phyloP scores from a whole-genome alignment of 1,140 invertebrate species.

The Pygmarrhopalites habei region DNA sequence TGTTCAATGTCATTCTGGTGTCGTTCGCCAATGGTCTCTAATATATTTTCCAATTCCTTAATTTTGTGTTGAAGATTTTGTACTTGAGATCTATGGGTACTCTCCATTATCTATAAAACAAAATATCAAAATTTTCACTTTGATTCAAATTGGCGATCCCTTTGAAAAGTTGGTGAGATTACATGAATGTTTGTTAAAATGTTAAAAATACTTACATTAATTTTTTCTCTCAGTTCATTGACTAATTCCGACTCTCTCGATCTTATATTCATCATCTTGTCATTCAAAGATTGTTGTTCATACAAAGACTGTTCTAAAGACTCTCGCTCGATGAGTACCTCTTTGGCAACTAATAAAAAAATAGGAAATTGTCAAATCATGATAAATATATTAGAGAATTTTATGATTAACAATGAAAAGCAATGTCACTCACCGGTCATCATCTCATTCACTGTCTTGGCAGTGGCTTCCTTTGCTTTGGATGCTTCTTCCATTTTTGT shows the following conservation, averaged over 20 bases:
- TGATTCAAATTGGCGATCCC: conserved; percentile 6
- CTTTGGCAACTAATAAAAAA: conserved; percentile 50
- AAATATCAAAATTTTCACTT: neutral
- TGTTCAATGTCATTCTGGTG: conserved; percentile 48
- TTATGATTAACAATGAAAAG: no score
- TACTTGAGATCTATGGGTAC: conserved; percentile 25
- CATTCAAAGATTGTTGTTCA: conserved; percentile 25
- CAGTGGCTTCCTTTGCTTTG: conserved; percentile 48
- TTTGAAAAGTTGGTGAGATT: no score
- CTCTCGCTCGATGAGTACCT: conserved; percentile 52
- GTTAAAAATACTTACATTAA: conserved; percentile 20
- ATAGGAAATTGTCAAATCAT: no score
- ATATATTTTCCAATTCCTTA: conserved; percentile 17
- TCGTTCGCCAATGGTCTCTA: conserved; percentile 15
- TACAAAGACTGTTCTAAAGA: conserved; percentile 40
- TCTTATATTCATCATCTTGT: conserved; percentile 25
- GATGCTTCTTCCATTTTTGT: conserved; percentile 46
- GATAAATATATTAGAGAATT: no score
- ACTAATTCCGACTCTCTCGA: conserved; percentile 27
- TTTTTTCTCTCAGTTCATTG: conserved; percentile 26
- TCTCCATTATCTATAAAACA: conserved; percentile 27
- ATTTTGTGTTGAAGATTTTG: neutral
- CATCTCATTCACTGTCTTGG: conserved; percentile 45
- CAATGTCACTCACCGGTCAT: no score
- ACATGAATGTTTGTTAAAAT: conserved; percentile 7